phyloP scores from a whole-genome alignment of 2,113 vertebrate species.

The Eptatretus burgeri region DNA sequence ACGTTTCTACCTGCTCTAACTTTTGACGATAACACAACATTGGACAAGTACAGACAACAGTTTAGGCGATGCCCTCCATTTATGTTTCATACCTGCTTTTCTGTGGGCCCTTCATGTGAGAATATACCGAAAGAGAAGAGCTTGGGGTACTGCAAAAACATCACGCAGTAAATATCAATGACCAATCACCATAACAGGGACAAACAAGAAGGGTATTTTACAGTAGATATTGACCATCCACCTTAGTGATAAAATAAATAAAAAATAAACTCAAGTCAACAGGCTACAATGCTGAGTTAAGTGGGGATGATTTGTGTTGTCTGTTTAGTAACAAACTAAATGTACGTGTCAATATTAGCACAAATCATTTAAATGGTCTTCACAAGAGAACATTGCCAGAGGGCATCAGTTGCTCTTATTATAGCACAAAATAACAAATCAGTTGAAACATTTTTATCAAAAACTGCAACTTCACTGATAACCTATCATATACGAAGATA shows the following conservation, averaged over 20 bases:
- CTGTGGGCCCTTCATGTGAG: constrained; percentile 49
- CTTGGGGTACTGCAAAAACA: constrained; percentile 32
- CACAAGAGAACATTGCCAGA: too few relatives aligned
- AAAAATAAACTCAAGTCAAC: constrained; percentile 11
- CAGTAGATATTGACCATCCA: background rate
- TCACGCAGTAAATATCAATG: constrained; percentile 5
- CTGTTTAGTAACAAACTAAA: too few relatives aligned
- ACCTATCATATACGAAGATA: too few relatives aligned
- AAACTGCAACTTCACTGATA: too few relatives aligned
- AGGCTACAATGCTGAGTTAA: too few relatives aligned
- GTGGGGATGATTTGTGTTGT: too few relatives aligned
- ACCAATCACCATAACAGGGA: constrained; percentile 9
- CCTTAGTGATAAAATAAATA: constrained; percentile 9
- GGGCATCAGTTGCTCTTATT: too few relatives aligned
- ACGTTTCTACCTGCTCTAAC: background rate
- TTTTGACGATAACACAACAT: background rate
- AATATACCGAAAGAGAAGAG: constrained; percentile 62
- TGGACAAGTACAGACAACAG: background rate
- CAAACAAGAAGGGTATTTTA: background rate
- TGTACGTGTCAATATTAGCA: too few relatives aligned
- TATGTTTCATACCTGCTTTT: constrained; percentile 41
- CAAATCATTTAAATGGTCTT: too few relatives aligned
- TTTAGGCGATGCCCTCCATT: background rate
- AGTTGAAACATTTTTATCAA: too few relatives aligned
- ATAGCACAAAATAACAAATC: too few relatives aligned